A percentile compares a stretch with the other conserved stretches of the same genome.
phyloP scores from a whole-genome alignment of 2,113 vertebrate genomes.

The Nibea albiflora region DNA sequence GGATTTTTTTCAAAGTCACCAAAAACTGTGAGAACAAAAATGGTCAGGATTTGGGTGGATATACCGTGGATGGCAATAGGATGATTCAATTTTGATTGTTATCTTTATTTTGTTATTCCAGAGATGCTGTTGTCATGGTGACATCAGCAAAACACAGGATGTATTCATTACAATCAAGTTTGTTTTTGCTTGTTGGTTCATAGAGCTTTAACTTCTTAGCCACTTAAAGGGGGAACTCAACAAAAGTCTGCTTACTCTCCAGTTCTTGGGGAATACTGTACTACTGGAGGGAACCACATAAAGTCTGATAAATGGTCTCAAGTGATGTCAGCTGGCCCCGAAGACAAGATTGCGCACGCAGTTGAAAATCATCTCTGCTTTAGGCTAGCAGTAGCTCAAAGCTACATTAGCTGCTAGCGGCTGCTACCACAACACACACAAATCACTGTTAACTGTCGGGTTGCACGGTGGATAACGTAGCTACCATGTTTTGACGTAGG shows the following conservation, averaged over 20 bases:
- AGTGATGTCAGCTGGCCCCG: neutral
- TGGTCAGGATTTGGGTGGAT: neutral
- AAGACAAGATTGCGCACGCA: neutral
- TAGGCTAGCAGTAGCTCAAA: too few species aligned
- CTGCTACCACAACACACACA: neutral
- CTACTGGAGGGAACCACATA: neutral
- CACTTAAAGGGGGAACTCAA: neutral
- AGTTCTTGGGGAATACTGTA: neutral
- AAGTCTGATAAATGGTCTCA: neutral
- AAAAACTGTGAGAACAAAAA: constrained; percentile 12
- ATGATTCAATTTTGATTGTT: neutral
- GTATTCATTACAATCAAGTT: neutral
- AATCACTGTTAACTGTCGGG: neutral
- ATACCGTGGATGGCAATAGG: neutral
- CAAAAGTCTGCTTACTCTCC: neutral
- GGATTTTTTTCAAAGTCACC: neutral
- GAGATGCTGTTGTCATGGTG: neutral
- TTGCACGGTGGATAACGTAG: neutral
- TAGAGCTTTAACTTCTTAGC: neutral
- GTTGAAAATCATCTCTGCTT: neutral
- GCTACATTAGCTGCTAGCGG: neutral
- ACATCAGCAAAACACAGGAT: neutral
- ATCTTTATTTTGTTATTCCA: neutral
- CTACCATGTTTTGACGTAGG: neutral
- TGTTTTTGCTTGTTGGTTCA: neutral